These are phyloP conservation scores for Enteromius afrohamiltoni DNA, from an alignment of 2,797 vertebrate genomes.

Conservation along the genomic window DNA sequence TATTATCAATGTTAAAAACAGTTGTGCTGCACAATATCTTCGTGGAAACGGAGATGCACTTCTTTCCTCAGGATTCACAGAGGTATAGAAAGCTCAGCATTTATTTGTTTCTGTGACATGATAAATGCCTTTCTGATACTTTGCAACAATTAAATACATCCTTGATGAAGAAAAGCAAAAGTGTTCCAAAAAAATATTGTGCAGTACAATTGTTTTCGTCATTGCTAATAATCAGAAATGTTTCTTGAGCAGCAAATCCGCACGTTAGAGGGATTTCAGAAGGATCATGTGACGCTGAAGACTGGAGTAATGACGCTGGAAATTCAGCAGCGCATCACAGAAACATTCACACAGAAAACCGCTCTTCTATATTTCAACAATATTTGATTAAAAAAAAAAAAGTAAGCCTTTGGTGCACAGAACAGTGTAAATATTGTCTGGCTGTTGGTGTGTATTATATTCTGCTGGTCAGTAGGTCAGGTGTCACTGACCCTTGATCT, in stretches of 20 bases:
- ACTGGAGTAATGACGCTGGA: not conserved
- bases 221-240: not conserved
- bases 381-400: not conserved
- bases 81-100: not conserved
- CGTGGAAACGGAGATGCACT: not conserved
- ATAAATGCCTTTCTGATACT: not conserved
- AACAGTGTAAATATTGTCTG: no score
- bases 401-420: no score
- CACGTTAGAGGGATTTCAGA: not conserved
- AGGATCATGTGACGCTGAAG: not conserved
- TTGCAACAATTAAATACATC: not conserved
- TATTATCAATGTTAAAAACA: not conserved
- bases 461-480: not conserved
- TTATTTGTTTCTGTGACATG: not conserved
- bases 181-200: not conserved
- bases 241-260: not conserved
- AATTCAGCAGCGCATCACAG: no score
- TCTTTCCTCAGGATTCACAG: not conserved
- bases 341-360: not conserved
- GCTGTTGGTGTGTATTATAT: not conserved
- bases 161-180: not conserved
- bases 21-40: not conserved
- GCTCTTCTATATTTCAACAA: not conserved
- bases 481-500: conserved; percentile 78
- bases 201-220: not conserved